Conservation (phyloP, 2,888 invertebrate genomes). For the Hypselothyrea guttata region DNA sequence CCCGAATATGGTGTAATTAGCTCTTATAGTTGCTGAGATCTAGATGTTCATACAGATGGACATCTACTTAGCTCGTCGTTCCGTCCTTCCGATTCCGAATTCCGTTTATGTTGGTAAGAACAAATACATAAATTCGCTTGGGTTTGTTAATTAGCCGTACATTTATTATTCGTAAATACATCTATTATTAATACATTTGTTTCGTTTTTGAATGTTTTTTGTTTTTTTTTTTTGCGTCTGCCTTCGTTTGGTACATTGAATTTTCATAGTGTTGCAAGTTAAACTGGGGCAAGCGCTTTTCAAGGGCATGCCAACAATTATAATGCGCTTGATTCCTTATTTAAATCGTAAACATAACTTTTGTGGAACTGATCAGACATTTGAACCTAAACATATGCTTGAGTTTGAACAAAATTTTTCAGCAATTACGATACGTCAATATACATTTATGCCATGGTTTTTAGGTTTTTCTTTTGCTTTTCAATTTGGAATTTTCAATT, state of each 20-base stretch:
- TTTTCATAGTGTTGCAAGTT: conserved; percentile 25
- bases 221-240: conserved; percentile 16
- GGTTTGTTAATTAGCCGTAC: conserved; percentile 39
- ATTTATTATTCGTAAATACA: conserved; percentile 69
- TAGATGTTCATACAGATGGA: too few relatives aligned
- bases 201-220: conserved; percentile 50
- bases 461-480: conserved; percentile 12
- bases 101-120: too few relatives aligned
- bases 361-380: conserved; percentile 27
- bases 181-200: conserved; percentile 64
- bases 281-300: conserved; percentile 27
- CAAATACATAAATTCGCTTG: too few relatives aligned
- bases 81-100: too few relatives aligned
- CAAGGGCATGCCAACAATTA: conserved; percentile 33
- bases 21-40: too few relatives aligned
- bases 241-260: conserved; percentile 45
- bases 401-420: conserved; percentile 48
- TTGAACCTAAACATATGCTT: conserved; percentile 40
- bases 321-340: conserved; percentile 27
- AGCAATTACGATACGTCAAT: conserved; percentile 70
- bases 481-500: conserved; percentile 33
- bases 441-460: conserved; percentile 39
- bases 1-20: too few relatives aligned
- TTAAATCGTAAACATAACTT: conserved; percentile 8
- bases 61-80: too few relatives aligned